phyloP scores from a whole-genome alignment of 1,140 invertebrate species.

The Brachionus manjavacas region DNA sequence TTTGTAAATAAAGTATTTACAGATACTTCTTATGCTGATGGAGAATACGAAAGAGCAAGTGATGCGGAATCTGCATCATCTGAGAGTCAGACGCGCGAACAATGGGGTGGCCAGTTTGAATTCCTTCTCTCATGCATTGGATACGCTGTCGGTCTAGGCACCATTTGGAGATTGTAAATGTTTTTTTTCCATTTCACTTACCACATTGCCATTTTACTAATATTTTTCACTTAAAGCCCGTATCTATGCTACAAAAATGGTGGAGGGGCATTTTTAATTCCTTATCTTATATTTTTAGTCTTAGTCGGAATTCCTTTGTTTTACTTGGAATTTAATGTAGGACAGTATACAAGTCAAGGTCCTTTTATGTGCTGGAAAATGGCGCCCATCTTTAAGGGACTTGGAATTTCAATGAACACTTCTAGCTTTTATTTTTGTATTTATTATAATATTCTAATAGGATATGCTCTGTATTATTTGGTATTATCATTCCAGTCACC shows the following conservation, averaged over 20 bases:
- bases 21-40: conserved; percentile 30
- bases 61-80: background rate
- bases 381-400: conserved; percentile 54
- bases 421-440: conserved; percentile 56
- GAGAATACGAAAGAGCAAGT: background rate
- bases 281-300: conserved; percentile 62
- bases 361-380: conserved; percentile 57
- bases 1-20: conserved; percentile 38
- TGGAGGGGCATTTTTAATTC: conserved; percentile 61
- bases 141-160: conserved; percentile 79
- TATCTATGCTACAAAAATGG: conserved; percentile 44
- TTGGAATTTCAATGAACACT: conserved; percentile 44
- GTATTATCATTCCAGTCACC: conserved; percentile 77
- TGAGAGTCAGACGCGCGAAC: conserved; percentile 62
- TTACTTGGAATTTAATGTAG: conserved; percentile 59
- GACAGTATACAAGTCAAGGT: conserved; percentile 57
- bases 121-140: conserved; percentile 59
- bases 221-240: conserved; percentile 26
- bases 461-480: conserved; percentile 87
- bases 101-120: conserved; percentile 58
- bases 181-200: background rate
- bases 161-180: conserved; percentile 74
- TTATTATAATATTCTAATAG: conserved; percentile 91
- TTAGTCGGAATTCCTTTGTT: conserved; percentile 61
- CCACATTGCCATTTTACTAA: background rate